Percentiles rank a stretch among this genome's conserved stretches.
Evolutionary conservation across 1,140 invertebrate species (phyloP).

Genomic region (Caenorhabditis remanei): DNA sequence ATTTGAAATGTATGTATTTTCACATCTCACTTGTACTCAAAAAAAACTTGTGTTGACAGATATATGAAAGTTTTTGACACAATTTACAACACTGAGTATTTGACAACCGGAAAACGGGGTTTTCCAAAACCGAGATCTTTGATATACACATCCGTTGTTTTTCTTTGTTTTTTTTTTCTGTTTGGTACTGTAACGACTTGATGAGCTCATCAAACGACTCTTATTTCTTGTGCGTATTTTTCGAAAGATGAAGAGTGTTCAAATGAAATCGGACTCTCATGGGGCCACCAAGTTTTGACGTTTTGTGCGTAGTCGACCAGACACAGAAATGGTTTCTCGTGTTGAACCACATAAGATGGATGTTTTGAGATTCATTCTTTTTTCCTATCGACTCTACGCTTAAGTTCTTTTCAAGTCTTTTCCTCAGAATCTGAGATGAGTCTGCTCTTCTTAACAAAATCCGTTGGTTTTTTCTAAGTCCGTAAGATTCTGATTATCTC

Average conservation of each 20-base stretch:
- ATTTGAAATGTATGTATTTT: background rate
- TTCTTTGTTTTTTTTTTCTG: background rate
- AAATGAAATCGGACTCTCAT: slow-evolving; percentile 37
- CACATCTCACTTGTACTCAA: too few relatives aligned
- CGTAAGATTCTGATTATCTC: background rate
- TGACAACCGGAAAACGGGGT: too few relatives aligned
- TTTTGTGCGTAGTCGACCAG: background rate
- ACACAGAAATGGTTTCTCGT: background rate
- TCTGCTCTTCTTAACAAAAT: background rate
- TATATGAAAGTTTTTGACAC: too few relatives aligned
- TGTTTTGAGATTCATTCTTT: background rate
- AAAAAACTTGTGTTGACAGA: too few relatives aligned
- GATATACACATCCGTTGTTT: too few relatives aligned
- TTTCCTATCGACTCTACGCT: background rate
- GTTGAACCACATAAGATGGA: background rate
- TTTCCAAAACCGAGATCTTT: too few relatives aligned
- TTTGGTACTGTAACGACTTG: background rate
- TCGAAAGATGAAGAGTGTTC: slow-evolving; percentile 1
- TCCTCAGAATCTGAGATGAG: background rate
- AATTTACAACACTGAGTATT: too few relatives aligned
- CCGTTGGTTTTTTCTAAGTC: background rate
- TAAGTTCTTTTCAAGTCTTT: background rate
- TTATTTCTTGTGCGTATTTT: background rate
- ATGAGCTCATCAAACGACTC: background rate
- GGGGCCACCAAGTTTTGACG: slow-evolving; percentile 48